A percentile compares a stretch with the other conserved stretches of the same genome.
Evolutionary conservation across 2,888 invertebrate species (phyloP).

Genomic region (Eupelmus urozonus): DNA sequence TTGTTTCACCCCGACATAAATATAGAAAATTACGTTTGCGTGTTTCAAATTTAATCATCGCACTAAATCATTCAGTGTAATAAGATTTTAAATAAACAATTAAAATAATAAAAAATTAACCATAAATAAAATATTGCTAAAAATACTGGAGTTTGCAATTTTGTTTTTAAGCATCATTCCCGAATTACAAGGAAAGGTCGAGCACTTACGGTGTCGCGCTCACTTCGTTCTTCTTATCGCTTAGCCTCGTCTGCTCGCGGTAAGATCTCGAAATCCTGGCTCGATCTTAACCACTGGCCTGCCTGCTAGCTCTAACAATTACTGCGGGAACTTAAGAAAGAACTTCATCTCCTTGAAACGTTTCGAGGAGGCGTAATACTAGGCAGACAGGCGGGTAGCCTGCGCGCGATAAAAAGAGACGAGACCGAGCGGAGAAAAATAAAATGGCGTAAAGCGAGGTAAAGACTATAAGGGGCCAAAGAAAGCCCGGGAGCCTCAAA

Average conservation of each 20-base stretch:
- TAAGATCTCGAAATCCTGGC: constrained; percentile 27
- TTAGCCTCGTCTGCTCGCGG: not conserved
- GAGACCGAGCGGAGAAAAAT: constrained; percentile 21
- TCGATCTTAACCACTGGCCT: constrained; percentile 38
- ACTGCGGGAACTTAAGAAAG: constrained; percentile 49
- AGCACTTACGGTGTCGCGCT: too few species aligned
- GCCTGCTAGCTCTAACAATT: constrained; percentile 47
- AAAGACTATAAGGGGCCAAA: constrained; percentile 16
- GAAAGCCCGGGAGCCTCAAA: constrained; percentile 2
- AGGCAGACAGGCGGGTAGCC: constrained; percentile 24
- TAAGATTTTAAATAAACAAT: too few species aligned
- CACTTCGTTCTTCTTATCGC: not conserved
- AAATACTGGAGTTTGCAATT: too few species aligned
- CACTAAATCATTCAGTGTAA: too few species aligned
- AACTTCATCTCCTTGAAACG: constrained; percentile 49
- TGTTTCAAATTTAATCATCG: too few species aligned
- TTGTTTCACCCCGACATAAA: too few species aligned
- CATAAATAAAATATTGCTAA: too few species aligned
- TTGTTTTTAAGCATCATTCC: too few species aligned
- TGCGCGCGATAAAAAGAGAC: constrained; percentile 53
- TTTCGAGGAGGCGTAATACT: constrained; percentile 52
- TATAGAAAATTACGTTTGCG: too few species aligned
- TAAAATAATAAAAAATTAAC: too few species aligned
- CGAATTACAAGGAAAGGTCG: too few species aligned
- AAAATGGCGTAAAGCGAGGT: constrained; percentile 28